phyloP scores from a whole-genome alignment of 2,888 invertebrate species.

The Rutpela maculata region DNA sequence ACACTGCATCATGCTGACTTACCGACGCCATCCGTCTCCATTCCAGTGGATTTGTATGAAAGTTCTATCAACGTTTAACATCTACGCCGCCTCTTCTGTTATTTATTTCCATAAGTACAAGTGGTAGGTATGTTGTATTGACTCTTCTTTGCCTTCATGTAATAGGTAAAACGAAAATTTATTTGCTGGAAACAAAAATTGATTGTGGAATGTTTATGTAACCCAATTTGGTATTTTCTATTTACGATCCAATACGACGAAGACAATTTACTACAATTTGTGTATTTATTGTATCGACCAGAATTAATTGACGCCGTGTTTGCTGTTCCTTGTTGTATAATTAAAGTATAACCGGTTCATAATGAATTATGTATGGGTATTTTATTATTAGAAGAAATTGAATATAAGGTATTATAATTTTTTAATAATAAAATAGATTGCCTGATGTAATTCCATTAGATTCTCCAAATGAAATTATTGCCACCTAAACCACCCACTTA shows the following conservation, averaged over 20 bases:
- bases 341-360: too few species aligned
- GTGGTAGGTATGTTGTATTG: constrained; percentile 29
- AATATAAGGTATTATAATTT: too few species aligned
- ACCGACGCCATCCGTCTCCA: constrained; percentile 63
- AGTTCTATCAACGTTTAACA: constrained; percentile 58
- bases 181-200: neutral
- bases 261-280: neutral
- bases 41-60: constrained; percentile 62
- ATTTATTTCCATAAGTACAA: constrained; percentile 54
- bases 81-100: constrained; percentile 47
- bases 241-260: neutral
- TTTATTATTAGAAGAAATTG: too few species aligned
- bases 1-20: constrained; percentile 61
- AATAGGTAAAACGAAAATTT: neutral
- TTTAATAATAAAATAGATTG: too few species aligned
- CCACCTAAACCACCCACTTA: too few species aligned
- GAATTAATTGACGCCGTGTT: too few species aligned
- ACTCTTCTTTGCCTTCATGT: neutral
- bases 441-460: too few species aligned
- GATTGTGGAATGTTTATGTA: neutral
- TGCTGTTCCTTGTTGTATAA: too few species aligned
- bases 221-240: neutral
- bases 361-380: too few species aligned
- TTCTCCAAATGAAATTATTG: too few species aligned
- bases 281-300: neutral